These are phyloP conservation scores for Melanostigma gelatinosum DNA, from an alignment of 2,113 vertebrate genomes.

Conservation along the genomic window DNA sequence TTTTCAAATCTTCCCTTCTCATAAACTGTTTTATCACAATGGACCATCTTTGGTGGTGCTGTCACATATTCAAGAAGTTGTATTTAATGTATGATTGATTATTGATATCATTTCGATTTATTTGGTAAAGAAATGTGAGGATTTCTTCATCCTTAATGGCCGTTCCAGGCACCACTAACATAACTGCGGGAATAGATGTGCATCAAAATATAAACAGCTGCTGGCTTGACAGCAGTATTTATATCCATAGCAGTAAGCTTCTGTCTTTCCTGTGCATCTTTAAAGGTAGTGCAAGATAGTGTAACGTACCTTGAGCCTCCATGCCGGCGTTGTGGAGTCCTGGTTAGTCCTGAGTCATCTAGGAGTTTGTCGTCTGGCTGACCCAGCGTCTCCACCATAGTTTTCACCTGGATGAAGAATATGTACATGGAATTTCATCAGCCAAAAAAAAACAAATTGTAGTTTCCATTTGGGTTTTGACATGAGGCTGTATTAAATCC, in stretches of 20 bases:
- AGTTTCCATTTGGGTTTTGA: not conserved
- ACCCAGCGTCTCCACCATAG: not conserved
- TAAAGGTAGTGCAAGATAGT: too few species aligned
- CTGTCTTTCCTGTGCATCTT: not conserved
- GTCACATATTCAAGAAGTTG: not conserved
- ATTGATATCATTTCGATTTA: not conserved
- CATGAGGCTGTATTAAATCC: not conserved
- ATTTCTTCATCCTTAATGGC: not conserved
- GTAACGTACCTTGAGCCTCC: not conserved
- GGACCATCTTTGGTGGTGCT: not conserved
- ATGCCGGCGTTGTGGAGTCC: not conserved
- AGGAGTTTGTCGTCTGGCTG: not conserved
- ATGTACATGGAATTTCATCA: not conserved
- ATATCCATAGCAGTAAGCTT: not conserved
- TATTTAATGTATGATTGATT: not conserved
- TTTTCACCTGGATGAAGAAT: not conserved
- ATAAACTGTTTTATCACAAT: not conserved
- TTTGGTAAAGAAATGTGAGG: not conserved
- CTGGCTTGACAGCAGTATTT: not conserved
- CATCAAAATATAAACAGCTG: not conserved
- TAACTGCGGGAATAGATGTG: not conserved
- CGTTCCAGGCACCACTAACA: not conserved
- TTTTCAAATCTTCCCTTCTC: not conserved
- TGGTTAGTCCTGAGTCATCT: not conserved
- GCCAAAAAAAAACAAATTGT: not conserved